These are phyloP conservation scores for Pantherophis alleghaniensis DNA, from an alignment of 2,797 vertebrate species.

Conservation along the genomic window DNA sequence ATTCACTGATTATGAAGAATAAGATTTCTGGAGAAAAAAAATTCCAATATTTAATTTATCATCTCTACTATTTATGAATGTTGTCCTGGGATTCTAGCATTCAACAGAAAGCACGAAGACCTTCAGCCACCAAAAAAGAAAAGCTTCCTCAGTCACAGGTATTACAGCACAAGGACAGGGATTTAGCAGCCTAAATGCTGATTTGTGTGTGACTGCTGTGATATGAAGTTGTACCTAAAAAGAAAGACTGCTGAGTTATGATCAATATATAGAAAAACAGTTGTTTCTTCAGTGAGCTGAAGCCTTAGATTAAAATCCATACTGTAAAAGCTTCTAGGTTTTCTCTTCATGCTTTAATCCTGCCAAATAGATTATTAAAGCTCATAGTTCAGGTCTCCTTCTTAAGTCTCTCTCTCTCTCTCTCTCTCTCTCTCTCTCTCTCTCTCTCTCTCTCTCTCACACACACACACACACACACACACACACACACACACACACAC, in stretches of 20 bases:
- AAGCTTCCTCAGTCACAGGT: background rate
- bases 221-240: background rate
- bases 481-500: background rate
- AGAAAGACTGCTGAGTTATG: background rate
- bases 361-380: background rate
- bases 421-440: too few species aligned
- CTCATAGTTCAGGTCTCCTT: background rate
- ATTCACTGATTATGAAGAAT: background rate
- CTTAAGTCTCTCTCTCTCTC: background rate
- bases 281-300: background rate
- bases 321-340: background rate
- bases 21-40: background rate
- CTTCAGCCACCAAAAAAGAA: background rate
- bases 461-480: too few species aligned
- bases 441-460: too few species aligned
- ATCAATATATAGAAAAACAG: background rate
- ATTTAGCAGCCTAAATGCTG: background rate
- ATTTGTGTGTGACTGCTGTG: background rate
- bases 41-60: background rate
- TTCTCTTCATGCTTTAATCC: background rate
- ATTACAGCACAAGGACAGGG: background rate
- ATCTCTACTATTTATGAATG: background rate
- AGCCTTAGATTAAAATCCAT: background rate
- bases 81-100: background rate
- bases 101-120: background rate